Conservation (phyloP, 2,888 invertebrate genomes). For the Pristionchus fissidentatus region DNA sequence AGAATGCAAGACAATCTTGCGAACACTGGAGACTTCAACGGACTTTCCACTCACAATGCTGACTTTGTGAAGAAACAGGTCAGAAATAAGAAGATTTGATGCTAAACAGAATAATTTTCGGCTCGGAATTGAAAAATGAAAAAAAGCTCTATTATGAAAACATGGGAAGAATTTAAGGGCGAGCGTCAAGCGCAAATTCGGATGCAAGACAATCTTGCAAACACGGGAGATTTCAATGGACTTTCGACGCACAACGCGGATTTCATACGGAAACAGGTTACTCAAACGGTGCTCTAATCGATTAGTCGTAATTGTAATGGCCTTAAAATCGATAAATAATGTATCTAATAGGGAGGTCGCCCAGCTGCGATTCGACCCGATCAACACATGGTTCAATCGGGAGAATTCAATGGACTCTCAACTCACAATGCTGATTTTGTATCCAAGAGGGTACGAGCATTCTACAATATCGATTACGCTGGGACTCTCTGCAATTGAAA, state of each 20-base stretch:
- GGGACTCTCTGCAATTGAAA: background rate
- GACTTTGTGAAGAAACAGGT: conserved; percentile 35
- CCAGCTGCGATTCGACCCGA: conserved; percentile 1
- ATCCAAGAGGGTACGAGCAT: background rate
- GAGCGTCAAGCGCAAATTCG: conserved; percentile 41
- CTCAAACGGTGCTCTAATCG: conserved; percentile 49
- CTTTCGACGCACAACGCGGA: conserved; percentile 50
- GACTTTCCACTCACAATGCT: conserved; percentile 44
- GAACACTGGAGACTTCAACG: background rate
- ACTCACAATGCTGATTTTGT: conserved; percentile 43
- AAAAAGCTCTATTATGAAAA: too few species aligned
- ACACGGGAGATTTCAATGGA: conserved; percentile 51
- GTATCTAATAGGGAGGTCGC: background rate
- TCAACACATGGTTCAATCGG: conserved; percentile 49
- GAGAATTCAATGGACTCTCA: conserved; percentile 51
- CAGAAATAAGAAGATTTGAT: background rate
- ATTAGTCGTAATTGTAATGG: too few species aligned
- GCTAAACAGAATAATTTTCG: too few species aligned
- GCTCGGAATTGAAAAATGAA: too few species aligned
- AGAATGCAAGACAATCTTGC: conserved; percentile 13
- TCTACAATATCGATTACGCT: too few species aligned
- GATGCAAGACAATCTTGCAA: conserved; percentile 37
- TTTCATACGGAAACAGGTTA: conserved; percentile 51
- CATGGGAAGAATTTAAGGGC: conserved; percentile 45
- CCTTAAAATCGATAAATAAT: too few species aligned